A percentile compares a stretch with the other conserved stretches of the same genome.
Evolutionary conservation across 2,888 invertebrate genomes (phyloP).

Genomic region (Apomyelois bistriatella): DNA sequence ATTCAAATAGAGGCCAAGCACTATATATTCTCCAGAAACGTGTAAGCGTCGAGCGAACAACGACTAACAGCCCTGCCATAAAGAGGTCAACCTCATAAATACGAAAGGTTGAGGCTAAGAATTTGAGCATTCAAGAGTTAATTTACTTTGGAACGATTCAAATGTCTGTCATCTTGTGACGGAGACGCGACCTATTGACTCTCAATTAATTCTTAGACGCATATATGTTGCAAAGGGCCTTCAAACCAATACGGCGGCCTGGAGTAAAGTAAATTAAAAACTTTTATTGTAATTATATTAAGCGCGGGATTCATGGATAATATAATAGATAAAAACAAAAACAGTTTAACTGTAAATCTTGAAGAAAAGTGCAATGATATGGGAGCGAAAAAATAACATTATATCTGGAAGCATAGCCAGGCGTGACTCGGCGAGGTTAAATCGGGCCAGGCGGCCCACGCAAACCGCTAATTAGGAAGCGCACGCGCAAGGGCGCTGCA

Average conservation of each 20-base stretch:
- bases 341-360: not conserved
- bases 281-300: too few relatives aligned
- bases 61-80: not conserved
- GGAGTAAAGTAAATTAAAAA: too few relatives aligned
- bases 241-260: not conserved
- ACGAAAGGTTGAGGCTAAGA: slow-evolving; percentile 23
- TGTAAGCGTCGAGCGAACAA: not conserved
- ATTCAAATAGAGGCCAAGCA: not conserved
- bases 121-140: slow-evolving; percentile 33
- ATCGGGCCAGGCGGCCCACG: slow-evolving; percentile 62
- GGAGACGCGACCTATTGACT: slow-evolving; percentile 49
- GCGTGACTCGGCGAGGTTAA: slow-evolving; percentile 65
- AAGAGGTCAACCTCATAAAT: slow-evolving; percentile 8
- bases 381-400: too few relatives aligned
- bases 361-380: slow-evolving; percentile 3
- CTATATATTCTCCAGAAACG: slow-evolving; percentile 1
- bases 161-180: slow-evolving; percentile 33
- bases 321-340: not conserved
- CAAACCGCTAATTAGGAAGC: slow-evolving; percentile 71
- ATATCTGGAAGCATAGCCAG: slow-evolving; percentile 32
- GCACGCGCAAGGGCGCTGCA: slow-evolving; percentile 71
- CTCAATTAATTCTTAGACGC: slow-evolving; percentile 47
- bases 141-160: slow-evolving; percentile 35
- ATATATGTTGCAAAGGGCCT: slow-evolving; percentile 26
- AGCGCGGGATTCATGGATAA: too few relatives aligned